Evolutionary conservation across 2,113 vertebrate genomes (phyloP), one percentile per base, ranked within the genome.

Genomic region (Copsychus sechellarum): DNA sequence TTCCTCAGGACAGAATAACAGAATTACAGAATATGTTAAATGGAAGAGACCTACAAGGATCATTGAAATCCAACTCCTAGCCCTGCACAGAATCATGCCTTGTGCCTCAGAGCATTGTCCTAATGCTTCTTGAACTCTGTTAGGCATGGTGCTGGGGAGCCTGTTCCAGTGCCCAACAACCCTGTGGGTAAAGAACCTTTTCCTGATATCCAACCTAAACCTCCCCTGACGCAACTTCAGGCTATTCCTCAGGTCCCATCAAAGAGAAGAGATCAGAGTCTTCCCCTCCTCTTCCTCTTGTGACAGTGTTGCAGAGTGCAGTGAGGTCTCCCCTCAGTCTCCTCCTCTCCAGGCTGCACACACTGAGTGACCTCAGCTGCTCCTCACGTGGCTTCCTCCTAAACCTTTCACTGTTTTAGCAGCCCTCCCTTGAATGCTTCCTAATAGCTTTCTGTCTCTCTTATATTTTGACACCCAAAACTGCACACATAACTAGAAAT

Each of bases 131-230:
- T 64, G 74, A 26, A 18, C 3, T 2, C 11, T 42, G 4, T 4
- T 17, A 34, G 12, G 25, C 16, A 47, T 48, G 34, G 5, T 42
- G 57, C 17, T 40, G 24, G 26, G 12, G 10, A 54, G 5, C 28
- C 14, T n/a, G 47, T 29, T 70, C 24, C 29, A 29, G 48, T 13
- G 28, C 8, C 47, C 15, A 69, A 1, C 1, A 10, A 45, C 0
- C 5, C 23, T 47, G 13, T 71, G 24, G 6, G 16, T 64, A 19
- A 64, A 62, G 42, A 64, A 29, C 4, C 9, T 71, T 79, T 1
- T n/a, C 16, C 13, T 34, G 5, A 31, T 22, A 56, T 15, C 42
- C 7, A 34, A 4, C 7, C 12, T 71, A 48, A 64, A 71, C 25
- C 5, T 62, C 10, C 15, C 10, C 16, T 62, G 34, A 34, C 29